Conservation (phyloP, 1,140 invertebrate genomes). For the Varroa destructor region DNA sequence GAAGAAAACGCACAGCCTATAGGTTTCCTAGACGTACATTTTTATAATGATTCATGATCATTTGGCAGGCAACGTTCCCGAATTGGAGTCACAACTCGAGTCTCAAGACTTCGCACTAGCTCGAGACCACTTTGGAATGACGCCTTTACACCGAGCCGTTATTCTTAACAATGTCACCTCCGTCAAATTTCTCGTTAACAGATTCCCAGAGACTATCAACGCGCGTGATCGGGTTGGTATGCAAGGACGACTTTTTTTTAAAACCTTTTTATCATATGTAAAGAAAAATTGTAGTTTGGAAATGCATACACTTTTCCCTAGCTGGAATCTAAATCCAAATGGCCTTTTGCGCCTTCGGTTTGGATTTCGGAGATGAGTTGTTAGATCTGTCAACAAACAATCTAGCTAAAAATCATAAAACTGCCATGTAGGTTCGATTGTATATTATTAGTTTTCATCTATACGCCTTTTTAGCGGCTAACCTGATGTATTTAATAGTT, state of each 20-base stretch:
- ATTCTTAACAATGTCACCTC: conserved; percentile 59
- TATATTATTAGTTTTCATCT: no score
- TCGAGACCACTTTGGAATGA: conserved; percentile 56
- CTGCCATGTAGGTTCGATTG: no score
- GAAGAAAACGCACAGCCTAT: no score
- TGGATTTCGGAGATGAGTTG: not conserved
- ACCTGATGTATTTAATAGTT: no score
- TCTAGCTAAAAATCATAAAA: no score
- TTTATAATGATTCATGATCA: not conserved
- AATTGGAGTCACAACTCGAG: conserved; percentile 34
- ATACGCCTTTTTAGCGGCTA: no score
- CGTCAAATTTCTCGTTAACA: conserved; percentile 54
- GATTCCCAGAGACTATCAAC: conserved; percentile 53
- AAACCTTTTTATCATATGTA: not conserved
- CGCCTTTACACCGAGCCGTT: conserved; percentile 53
- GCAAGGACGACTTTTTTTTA: not conserved
- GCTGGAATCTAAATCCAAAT: conserved; percentile 15
- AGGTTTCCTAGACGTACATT: not conserved
- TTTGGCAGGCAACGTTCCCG: conserved; percentile 34
- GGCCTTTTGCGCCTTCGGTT: not conserved
- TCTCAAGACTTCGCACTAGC: conserved; percentile 51
- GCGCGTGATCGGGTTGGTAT: conserved; percentile 47
- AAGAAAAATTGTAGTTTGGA: not conserved
- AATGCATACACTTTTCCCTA: not conserved
- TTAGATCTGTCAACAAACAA: no score